phyloP scores from a whole-genome alignment of 2,888 invertebrate genomes.

The Euproctis similis region DNA sequence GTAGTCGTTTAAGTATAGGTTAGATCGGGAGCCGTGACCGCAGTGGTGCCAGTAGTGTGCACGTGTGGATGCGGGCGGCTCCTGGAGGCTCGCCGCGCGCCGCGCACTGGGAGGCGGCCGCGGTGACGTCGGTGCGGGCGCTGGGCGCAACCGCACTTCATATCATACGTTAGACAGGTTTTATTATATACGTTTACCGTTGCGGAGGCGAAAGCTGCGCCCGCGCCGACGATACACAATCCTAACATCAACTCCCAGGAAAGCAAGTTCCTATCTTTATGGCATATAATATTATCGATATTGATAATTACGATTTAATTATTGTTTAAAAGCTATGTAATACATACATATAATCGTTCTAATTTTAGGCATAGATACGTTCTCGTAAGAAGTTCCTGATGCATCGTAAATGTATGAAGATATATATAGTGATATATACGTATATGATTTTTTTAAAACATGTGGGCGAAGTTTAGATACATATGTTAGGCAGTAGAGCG shows the following conservation, averaged over 20 bases:
- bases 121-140: conserved; percentile 57
- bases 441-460: conserved; percentile 72
- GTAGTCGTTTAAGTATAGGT: conserved; percentile 70
- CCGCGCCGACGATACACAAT: conserved; percentile 58
- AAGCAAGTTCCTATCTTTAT: conserved; percentile 78
- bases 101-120: conserved; percentile 72
- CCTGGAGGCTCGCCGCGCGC: conserved; percentile 48
- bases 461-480: conserved; percentile 73
- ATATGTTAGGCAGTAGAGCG: conserved; percentile 75
- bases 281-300: conserved; percentile 78
- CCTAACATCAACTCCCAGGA: conserved; percentile 74
- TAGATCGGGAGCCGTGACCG: conserved; percentile 56
- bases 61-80: conserved; percentile 31
- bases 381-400: conserved; percentile 77
- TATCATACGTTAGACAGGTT: conserved; percentile 76
- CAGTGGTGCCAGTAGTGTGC: conserved; percentile 32
- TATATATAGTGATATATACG: conserved; percentile 75
- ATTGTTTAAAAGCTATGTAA: conserved; percentile 78
- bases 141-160: conserved; percentile 58
- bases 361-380: conserved; percentile 76
- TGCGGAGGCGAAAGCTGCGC: conserved; percentile 59
- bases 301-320: conserved; percentile 78
- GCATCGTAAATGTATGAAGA: conserved; percentile 76
- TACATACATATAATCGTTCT: conserved; percentile 78
- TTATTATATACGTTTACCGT: conserved; percentile 74